Conservation (phyloP, 2,113 vertebrate genomes). For the Cisticola juncidis region DNA sequence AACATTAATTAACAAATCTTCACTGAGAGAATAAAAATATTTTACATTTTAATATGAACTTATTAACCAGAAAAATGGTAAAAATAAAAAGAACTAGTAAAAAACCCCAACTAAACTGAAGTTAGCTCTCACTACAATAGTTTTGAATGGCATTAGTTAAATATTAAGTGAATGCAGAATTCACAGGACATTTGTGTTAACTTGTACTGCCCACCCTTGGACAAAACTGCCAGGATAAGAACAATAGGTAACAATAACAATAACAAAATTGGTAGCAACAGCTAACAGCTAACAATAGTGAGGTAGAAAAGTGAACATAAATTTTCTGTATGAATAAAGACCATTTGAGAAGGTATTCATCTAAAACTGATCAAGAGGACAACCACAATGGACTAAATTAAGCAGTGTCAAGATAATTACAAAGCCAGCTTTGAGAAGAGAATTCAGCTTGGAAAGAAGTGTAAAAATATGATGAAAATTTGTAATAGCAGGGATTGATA, state of each 20-base stretch:
- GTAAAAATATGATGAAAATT: not conserved
- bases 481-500: not conserved
- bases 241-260: not conserved
- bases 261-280: not conserved
- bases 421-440: not conserved
- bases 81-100: not conserved
- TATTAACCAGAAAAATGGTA: not conserved
- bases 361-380: not conserved
- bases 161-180: not conserved
- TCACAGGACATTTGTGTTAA: not conserved
- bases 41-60: not conserved
- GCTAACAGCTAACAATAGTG: not conserved
- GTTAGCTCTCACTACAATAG: not conserved
- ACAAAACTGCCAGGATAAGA: not conserved
- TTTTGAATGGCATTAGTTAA: not conserved
- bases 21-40: not conserved
- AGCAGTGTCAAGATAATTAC: not conserved
- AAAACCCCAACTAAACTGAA: not conserved
- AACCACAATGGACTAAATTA: not conserved
- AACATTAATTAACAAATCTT: not conserved
- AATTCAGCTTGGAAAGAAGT: not conserved
- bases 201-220: not conserved
- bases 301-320: not conserved
- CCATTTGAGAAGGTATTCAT: fast-evolving
- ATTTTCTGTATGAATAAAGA: not conserved